Evolutionary conservation across 2,888 invertebrate species (phyloP).

Genomic region (Alitta virens): DNA sequence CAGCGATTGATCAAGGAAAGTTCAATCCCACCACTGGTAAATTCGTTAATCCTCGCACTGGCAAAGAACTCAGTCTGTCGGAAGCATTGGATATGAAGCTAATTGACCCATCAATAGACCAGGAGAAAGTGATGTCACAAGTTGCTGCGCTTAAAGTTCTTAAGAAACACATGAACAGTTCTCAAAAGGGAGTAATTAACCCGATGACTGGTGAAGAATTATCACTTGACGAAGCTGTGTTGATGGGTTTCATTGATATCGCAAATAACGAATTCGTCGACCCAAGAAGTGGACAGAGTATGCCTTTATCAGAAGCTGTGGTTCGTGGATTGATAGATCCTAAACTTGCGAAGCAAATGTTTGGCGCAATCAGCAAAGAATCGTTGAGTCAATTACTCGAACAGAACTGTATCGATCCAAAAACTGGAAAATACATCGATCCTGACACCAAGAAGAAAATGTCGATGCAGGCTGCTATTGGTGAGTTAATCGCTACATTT

Average conservation of each 20-base stretch:
- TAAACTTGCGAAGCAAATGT: slow-evolving; percentile 32
- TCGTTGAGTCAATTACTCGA: slow-evolving; percentile 52
- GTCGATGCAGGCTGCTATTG: slow-evolving; percentile 68
- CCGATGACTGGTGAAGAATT: slow-evolving; percentile 73
- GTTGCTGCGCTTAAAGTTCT: slow-evolving; percentile 38
- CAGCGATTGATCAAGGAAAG: slow-evolving; percentile 41
- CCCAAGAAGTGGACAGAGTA: slow-evolving; percentile 14
- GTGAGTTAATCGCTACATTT: no score
- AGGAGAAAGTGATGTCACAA: slow-evolving; percentile 35
- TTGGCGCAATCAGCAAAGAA: slow-evolving; percentile 52
- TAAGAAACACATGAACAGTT: slow-evolving; percentile 30
- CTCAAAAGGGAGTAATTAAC: slow-evolving; percentile 64
- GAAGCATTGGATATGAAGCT: slow-evolving; percentile 82
- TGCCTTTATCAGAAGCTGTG: slow-evolving; percentile 42
- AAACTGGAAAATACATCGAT: slow-evolving; percentile 57
- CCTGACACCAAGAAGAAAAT: slow-evolving; percentile 59
- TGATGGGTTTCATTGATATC: slow-evolving; percentile 37
- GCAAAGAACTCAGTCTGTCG: slow-evolving; percentile 81
- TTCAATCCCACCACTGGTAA: slow-evolving; percentile 42
- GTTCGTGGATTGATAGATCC: slow-evolving; percentile 17
- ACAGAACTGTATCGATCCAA: slow-evolving; percentile 53
- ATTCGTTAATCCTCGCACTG: slow-evolving; percentile 66
- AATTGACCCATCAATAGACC: slow-evolving; percentile 22
- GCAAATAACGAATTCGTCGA: slow-evolving; percentile 15
- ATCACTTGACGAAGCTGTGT: slow-evolving; percentile 58